Conservation (phyloP, 2,888 invertebrate genomes). For the Caenorhabditis sp. region DNA sequence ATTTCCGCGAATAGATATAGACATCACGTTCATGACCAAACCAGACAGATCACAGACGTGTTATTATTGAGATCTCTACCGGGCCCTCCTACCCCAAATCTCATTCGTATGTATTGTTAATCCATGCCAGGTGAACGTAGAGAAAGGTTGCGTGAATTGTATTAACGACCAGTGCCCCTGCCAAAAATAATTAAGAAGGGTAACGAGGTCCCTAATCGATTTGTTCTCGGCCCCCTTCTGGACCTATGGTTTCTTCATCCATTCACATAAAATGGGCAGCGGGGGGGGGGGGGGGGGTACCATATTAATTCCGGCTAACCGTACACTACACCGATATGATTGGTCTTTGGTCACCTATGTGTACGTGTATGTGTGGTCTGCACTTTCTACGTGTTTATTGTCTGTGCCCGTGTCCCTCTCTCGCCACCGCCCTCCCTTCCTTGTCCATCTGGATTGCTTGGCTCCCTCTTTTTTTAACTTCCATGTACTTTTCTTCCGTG, state of each 20-base stretch:
- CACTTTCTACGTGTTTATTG: conserved; percentile 15
- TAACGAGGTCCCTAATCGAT: too few species aligned
- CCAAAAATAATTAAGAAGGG: too few species aligned
- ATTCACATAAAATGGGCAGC: too few species aligned
- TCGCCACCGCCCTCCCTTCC: neutral
- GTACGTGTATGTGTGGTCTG: conserved; percentile 14
- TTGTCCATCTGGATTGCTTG: conserved; percentile 12
- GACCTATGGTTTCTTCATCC: too few species aligned
- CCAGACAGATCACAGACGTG: neutral
- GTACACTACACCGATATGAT: too few species aligned
- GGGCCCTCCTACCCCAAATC: too few species aligned
- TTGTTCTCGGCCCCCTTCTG: too few species aligned
- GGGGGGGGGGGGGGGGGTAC: too few species aligned
- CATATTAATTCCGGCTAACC: conserved; percentile 1
- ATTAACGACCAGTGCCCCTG: too few species aligned
- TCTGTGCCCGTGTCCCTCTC: neutral
- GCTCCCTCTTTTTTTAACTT: neutral
- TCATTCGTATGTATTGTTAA: too few species aligned
- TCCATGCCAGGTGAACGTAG: neutral
- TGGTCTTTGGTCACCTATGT: conserved; percentile 9
- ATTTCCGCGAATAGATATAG: too few species aligned
- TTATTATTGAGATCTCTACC: neutral
- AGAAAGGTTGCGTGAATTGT: neutral
- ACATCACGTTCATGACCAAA: conserved; percentile 20
- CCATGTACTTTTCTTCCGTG: neutral